Evolutionary conservation across 2,797 vertebrate genomes (phyloP), one percentile per base, ranked within the genome.

Genomic region (Liasis olivaceus): DNA sequence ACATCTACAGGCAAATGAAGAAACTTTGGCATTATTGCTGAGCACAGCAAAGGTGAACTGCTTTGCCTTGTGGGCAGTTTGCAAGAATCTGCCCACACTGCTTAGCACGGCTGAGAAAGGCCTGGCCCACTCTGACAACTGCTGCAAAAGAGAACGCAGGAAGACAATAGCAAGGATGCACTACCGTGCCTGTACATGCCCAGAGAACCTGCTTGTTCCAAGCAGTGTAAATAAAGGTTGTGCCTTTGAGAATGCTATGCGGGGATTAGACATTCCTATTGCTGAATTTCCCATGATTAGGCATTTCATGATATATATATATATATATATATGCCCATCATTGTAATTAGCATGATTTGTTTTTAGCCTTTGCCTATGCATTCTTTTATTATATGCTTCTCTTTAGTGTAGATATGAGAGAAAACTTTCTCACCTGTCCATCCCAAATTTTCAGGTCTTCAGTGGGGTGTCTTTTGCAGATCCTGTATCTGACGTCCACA

Each of bases 11-110:
- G 64, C 47, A 91, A 87, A 77, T 22, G 54, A 59, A 60, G 31
- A 51, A 20, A n/a, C 31, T 91, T 90, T 60, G 81, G 13, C 28
- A 31, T 84, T 93, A 42, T 64, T 84, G 69, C 85, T 84, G 85
- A 90, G 51, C 15, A 84, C 66, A 84, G 59, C 85, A 93, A 51
- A 90, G 17, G 42, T 64, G 59, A 93, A 90, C 59, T 0, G 6
- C 85, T 84, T 88, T 88, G 24, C 89, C 92, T 72, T 84, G 36
- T 90, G 66, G 59, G 89, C 85, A 88, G 66, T 93, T 81, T 81
- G 89, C 59, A 90, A 93, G 66, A 88, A 89, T 69, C 63, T 64
- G 66, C 59, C 20, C 72, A 89, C 24, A 84, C 59, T 5, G 26
- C 24, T 93, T 59, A 62, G 85, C 59, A 90, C 8, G n/a, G 69